Percentiles rank a stretch among this genome's conserved stretches.
phyloP scores from a whole-genome alignment of 2,797 vertebrate species.

The Enteromius radiatus region DNA sequence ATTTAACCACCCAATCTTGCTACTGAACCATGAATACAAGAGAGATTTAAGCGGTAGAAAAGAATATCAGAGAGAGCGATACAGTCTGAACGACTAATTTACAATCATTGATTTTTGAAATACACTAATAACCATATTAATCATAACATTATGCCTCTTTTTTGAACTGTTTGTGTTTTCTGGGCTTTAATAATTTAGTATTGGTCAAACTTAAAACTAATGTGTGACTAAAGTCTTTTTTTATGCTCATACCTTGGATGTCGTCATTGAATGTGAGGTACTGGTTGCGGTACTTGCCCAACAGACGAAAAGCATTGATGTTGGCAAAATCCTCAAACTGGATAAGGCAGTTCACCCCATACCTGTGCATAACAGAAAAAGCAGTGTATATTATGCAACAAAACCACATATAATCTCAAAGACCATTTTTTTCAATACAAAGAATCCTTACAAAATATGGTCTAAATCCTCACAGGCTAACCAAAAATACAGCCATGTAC shows the following conservation, averaged over 20 bases:
- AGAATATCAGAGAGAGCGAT: not conserved
- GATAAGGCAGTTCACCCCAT: conserved; percentile 90
- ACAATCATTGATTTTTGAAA: not conserved
- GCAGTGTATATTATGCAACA: conserved; percentile 3
- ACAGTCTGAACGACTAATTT: not conserved
- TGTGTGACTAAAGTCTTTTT: not conserved
- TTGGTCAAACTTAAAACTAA: not conserved
- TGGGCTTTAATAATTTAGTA: not conserved
- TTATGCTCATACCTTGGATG: conserved; percentile 86
- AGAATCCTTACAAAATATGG: not conserved
- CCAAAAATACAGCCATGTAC: not conserved
- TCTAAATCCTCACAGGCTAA: not conserved
- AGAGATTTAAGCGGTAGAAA: not conserved
- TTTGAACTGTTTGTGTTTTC: not conserved
- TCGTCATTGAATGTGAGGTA: conserved; percentile 99
- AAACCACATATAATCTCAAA: not conserved
- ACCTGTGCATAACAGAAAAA: conserved; percentile 67
- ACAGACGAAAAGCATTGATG: conserved; percentile 91
- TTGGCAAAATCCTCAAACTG: conserved; percentile 99
- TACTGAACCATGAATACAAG: not conserved
- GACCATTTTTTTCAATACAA: not conserved
- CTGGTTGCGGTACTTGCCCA: conserved; percentile 89
- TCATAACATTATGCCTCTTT: not conserved
- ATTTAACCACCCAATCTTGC: not conserved
- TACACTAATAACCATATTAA: not conserved